Evolutionary conservation across 1,140 invertebrate species (phyloP).

Genomic region (Hypothenemus hampei): DNA sequence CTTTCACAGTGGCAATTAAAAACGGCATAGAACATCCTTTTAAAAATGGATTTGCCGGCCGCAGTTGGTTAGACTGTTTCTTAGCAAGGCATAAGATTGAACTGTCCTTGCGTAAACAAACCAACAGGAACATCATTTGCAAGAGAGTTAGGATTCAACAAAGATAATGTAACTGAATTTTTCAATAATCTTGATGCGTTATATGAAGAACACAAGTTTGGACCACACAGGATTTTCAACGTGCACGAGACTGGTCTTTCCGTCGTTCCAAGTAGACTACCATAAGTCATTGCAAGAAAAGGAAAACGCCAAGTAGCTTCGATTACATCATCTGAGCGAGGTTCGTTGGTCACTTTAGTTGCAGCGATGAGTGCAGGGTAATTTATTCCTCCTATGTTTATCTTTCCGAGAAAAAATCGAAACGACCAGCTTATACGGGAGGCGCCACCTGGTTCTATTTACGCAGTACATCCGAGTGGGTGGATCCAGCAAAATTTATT

Average conservation of each 20-base stretch:
- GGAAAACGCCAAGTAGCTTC: constrained; percentile 33
- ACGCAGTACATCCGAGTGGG: constrained; percentile 24
- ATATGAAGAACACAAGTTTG: constrained; percentile 14
- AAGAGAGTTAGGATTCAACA: constrained; percentile 38
- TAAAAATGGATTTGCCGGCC: constrained; percentile 1
- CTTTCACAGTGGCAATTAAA: neutral
- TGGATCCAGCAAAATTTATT: constrained; percentile 29
- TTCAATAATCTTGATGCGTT: constrained; percentile 37
- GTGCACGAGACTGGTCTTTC: constrained; percentile 19
- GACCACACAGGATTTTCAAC: constrained; percentile 11
- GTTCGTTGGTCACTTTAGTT: constrained; percentile 46
- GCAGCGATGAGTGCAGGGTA: constrained; percentile 41
- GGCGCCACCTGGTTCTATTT: constrained; percentile 31
- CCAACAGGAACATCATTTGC: constrained; percentile 29
- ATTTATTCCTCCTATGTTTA: constrained; percentile 15
- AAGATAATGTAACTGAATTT: constrained; percentile 37
- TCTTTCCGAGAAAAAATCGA: constrained; percentile 28
- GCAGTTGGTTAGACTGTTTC: constrained; percentile 3
- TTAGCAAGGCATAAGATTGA: constrained; percentile 1
- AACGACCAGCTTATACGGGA: constrained; percentile 6
- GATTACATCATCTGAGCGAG: constrained; percentile 48
- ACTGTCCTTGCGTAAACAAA: neutral
- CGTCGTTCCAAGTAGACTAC: constrained; percentile 12
- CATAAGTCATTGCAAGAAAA: constrained; percentile 9
- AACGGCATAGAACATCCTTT: constrained; percentile 4